phyloP scores from a whole-genome alignment of 2,888 invertebrate genomes.

The Apodemia mormo region DNA sequence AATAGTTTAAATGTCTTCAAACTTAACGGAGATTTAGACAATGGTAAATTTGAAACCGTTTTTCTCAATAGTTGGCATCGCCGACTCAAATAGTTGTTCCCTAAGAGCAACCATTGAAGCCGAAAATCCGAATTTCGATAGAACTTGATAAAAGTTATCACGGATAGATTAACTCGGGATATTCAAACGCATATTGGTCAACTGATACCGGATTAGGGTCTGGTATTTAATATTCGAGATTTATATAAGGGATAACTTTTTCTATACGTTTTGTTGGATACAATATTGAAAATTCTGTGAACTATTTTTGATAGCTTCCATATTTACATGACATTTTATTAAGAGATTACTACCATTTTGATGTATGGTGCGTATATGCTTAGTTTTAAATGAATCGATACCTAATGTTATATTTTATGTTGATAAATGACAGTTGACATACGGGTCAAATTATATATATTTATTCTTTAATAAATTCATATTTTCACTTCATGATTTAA shows the following conservation, averaged over 20 bases:
- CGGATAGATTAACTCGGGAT: neutral
- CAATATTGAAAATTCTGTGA: neutral
- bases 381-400: neutral
- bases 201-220: slow-evolving; percentile 8
- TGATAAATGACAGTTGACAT: too few relatives aligned
- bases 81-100: neutral
- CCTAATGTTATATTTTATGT: too few relatives aligned
- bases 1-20: neutral
- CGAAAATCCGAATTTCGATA: neutral
- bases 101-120: neutral
- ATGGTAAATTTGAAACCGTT: neutral
- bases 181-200: slow-evolving; percentile 10
- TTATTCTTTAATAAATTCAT: too few relatives aligned
- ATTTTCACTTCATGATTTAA: too few relatives aligned
- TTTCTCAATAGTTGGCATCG: neutral
- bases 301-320: neutral
- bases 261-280: neutral
- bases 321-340: neutral
- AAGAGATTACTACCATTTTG: neutral
- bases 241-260: neutral
- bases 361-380: neutral
- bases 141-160: slow-evolving; percentile 8
- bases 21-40: neutral
- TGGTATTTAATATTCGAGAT: slow-evolving; percentile 7
- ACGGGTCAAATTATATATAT: too few relatives aligned